A percentile compares a stretch with the other conserved stretches of the same genome.
Evolutionary conservation across 2,888 invertebrate species (phyloP).

Genomic region (Dryobota labecula): DNA sequence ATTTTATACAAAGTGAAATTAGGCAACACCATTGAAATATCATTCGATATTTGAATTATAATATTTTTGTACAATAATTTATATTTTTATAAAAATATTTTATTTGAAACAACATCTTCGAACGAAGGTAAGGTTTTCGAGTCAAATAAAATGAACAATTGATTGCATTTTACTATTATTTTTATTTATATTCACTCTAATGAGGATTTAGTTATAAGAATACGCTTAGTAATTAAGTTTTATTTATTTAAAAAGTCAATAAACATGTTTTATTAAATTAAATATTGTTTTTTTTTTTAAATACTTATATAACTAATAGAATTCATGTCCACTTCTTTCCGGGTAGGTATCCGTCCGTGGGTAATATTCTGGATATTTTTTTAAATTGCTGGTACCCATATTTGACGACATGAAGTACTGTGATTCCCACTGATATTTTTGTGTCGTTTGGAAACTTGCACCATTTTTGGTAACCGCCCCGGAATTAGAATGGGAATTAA

Average conservation of each 20-base stretch:
- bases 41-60: slow-evolving; percentile 56
- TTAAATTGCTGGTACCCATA: neutral
- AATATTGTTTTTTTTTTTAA: slow-evolving; percentile 40
- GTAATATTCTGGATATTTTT: slow-evolving; percentile 2
- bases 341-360: neutral
- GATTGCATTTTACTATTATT: slow-evolving; percentile 83
- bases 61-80: slow-evolving; percentile 61
- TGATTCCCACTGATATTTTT: slow-evolving; percentile 32
- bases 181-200: slow-evolving; percentile 79
- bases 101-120: slow-evolving; percentile 40
- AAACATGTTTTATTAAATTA: slow-evolving; percentile 83
- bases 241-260: slow-evolving; percentile 90
- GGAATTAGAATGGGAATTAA: slow-evolving; percentile 9
- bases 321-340: neutral
- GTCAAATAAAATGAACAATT: slow-evolving; percentile 71
- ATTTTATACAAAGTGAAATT: slow-evolving; percentile 30
- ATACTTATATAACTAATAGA: slow-evolving; percentile 5
- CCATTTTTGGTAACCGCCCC: neutral
- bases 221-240: slow-evolving; percentile 88
- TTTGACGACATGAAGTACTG: neutral
- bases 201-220: slow-evolving; percentile 81
- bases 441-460: slow-evolving; percentile 13
- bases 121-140: slow-evolving; percentile 36
- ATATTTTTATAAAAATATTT: slow-evolving; percentile 43
- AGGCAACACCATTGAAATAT: slow-evolving; percentile 42